Base-by-base conservation (phyloP, 1,140 invertebrate species). In the Mizuhopecten yessoensis region DNA sequence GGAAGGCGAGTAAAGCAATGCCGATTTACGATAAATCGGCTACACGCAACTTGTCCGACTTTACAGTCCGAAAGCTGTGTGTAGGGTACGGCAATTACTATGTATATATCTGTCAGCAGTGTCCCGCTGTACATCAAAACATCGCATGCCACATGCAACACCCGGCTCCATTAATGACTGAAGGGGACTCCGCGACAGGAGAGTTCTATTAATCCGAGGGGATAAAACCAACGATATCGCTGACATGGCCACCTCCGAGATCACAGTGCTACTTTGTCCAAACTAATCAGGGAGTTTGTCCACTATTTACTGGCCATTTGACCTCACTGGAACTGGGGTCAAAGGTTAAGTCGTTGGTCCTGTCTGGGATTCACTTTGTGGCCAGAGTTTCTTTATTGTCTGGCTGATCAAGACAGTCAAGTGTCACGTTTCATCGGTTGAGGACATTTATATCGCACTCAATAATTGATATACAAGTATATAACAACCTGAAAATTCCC, bases 231-330 rank as follows among this genome's bases (percentile, higher is more conserved):
- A 29, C 57, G 23, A n/a, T 75, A 75, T 75, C n/a, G 23, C 57
- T 75, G 57, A 75, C 57, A 75, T 75, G 17, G n/a, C 57, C 57
- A 75, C 57, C 57, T 75, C n/a, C 29, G 57, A n/a, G 57, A 75
- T 75, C 57, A 75, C 57, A 75, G 29, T 75, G 57, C 57, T 75
- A 75, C 57, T 75, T 75, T 75, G 57, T 75, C 57, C 57, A 75
- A 75, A 75, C 57, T 75, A 75, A 75, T 75, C 57, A 75, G 57
- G 57, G 57, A 75, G 57, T 75, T 75, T 75, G 57, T 75, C 57
- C 57, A 75, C 57, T 75, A 75, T 75, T 75, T 75, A 75, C 57
- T 75, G 57, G 57, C 57, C n/a, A 75, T 75, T 75, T 75, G 57
- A 75, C 57, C 57, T 75, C 57, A 75, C 23, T 75, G 57, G 57